Evolutionary conservation across 2,113 vertebrate species (phyloP), one percentile per base, ranked within the genome.

Genomic region (Petrocephalus microphthalmus): DNA sequence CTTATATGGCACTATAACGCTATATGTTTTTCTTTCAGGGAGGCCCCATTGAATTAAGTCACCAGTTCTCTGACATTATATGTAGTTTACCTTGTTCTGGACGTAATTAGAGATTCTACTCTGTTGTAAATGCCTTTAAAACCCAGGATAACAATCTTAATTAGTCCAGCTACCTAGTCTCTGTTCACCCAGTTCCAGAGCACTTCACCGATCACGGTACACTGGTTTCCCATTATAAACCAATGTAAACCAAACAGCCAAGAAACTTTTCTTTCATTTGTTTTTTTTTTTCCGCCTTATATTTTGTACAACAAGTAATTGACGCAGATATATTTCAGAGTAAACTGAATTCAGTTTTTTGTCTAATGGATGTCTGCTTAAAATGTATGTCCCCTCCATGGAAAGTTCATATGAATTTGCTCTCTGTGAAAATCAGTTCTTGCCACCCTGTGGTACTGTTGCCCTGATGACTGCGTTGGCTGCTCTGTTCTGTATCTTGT

Each of bases 81-180:
- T 54, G 19, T 54, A 13, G n/a, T 85, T 54, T 54, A 42, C 52
- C 52, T 85, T 85, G 13, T 85, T 33, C 47, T 56, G 25, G 51
- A 53, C 87, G 42, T 52, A 82, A 52, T 37, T 52, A 83, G 13
- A 45, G 42, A 88, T 88, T 45, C 85, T 88, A 42, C 33, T 84
- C 11, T 20, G 29, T 53, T 5, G 67, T 52, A 37, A 78, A 54
- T 53, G 87, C 64, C 25, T 87, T 87, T 78, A 54, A 87, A 87
- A 51, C 49, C n/a, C n/a, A 74, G 49, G 67, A 81, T 87, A 53
- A 78, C 60, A 74, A 78, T 87, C 87, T 87, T 49, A 87, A 87
- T 78, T 87, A 78, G 71, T 37, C 47, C 25, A 33, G 49, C n/a
- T 42, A 88, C 33, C 25, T 49, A 45, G 87, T 45, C 42, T 47